Percentiles rank a stretch among this genome's conserved stretches.
Conservation (phyloP, 2,797 vertebrate genomes). For the Dromococcyx pavoninus region DNA sequence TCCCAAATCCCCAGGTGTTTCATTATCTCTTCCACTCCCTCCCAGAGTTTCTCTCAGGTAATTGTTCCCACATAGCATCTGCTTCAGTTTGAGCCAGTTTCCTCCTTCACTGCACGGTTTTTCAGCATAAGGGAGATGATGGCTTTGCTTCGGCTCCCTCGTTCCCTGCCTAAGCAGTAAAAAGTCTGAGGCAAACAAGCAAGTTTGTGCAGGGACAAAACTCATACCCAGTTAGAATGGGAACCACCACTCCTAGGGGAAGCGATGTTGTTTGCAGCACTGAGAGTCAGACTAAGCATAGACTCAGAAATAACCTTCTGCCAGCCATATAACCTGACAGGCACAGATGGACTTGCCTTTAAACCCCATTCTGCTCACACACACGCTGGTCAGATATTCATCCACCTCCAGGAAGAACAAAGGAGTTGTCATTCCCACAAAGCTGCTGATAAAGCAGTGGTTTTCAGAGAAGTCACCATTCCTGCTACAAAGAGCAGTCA, state of each 20-base stretch:
- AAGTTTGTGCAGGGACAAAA: background rate
- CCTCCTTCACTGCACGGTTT: constrained; percentile 15
- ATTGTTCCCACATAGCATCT: constrained; percentile 69
- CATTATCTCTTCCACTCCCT: constrained; percentile 63
- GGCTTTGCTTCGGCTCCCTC: background rate
- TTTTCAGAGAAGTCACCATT: background rate
- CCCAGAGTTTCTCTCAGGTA: constrained; percentile 60
- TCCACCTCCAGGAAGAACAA: background rate
- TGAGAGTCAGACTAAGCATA: background rate
- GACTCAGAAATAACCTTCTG: background rate
- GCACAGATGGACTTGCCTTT: background rate
- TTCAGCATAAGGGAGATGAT: background rate
- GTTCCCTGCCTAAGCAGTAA: background rate
- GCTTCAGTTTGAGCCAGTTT: constrained; percentile 50
- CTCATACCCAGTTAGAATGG: background rate
- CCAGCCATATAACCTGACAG: background rate
- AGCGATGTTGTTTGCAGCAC: background rate
- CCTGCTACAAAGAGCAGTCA: background rate
- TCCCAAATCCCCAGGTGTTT: constrained; percentile 67
- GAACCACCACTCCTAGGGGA: background rate
- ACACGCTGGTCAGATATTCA: background rate
- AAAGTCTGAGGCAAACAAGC: background rate
- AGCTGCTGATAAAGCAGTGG: background rate
- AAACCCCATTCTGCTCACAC: background rate
- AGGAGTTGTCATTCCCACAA: background rate